Evolutionary conservation across 2,113 vertebrate species (phyloP), one percentile per base, ranked within the genome.

Genomic region (Nesogale talazaci): DNA sequence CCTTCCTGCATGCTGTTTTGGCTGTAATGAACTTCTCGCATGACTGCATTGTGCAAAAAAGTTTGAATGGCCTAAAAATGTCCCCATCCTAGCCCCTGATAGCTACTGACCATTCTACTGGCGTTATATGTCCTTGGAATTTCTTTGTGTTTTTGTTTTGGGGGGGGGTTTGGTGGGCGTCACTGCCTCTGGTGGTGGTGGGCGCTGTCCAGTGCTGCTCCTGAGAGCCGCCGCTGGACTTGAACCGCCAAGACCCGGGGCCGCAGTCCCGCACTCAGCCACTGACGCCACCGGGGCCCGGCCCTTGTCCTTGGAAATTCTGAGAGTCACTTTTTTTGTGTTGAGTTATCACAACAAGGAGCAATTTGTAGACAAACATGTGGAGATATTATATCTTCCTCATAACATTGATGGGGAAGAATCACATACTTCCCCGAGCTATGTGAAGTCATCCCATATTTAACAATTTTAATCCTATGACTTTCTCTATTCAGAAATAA

Each of bases 281-380:
- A n/a, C n/a, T n/a, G n/a, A n/a, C n/a, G n/a, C n/a, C n/a, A n/a
- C n/a, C n/a, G n/a, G n/a, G n/a, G n/a, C n/a, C n/a, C n/a, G n/a
- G n/a, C n/a, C n/a, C n/a, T n/a, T 23, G 3, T 36, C 36, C 27
- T 27, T 87, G n/a, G 14, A 76, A 94, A 88, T 95, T 63, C 89
- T 96, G 94, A 72, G 77, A 0, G 63, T 93, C 59, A 19, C n/a
- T 31, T 15, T 9, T 52, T 52, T 52, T 52, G 46, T 52, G 56
- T 52, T 14, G 36, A 82, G 59, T 86, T 95, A 94, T 96, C 93
- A 76, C 90, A n/a, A n/a, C n/a, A n/a, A n/a, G n/a, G n/a, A n/a
- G n/a, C n/a, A 27, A 36, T 91, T 95, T 90, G 61, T 72, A 72
- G 69, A 88, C 16, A 67, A 90, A 83, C 20, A 17, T 16, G 5